Base-by-base conservation (phyloP, 2,113 vertebrate species). In the Rhabdornis inornatus region DNA sequence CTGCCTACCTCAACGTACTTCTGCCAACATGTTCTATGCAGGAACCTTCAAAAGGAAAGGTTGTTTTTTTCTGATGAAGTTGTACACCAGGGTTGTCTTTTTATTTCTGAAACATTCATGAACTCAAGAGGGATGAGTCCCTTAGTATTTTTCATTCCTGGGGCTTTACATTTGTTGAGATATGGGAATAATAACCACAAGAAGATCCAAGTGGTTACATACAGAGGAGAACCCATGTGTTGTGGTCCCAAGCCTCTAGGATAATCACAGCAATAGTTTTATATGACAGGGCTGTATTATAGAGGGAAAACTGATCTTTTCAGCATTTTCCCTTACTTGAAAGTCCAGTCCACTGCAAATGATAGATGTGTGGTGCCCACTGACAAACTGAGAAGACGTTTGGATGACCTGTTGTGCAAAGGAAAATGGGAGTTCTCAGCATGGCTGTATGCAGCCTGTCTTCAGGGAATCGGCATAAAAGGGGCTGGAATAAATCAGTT, bases 341-440 rank as follows among this genome's bases (percentile, higher is more conserved):
- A 23, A 85, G 68, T 60, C 68, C 35, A 90, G 60, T 45, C 61
- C 12, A 8, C 63, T 55, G 56, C 52, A 71, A 83, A 30, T 55
- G 83, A 89, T 87, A 74, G 61, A 40, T 7, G 16, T 6, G 2
- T 4, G 6, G 57, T 87, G 50, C 85, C 65, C 68, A 68, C 57
- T 91, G 92, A 63, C 90, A 95, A 92, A 72, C 65, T 22, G 40
- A 74, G 83, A 87, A 77, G 77, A 63, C 93, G 77, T 83, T 95
- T 80, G 39, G 83, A 30, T 86, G 93, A 84, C 84, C 78, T 25
- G 72, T 85, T 95, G 72, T 59, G 87, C 44, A 31, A 87, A 77
- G 89, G 53, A 69, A 89, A 80, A 63, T 8, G 21, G 61, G 74
- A 83, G 49, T 24, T 42, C 72, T 92, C 8, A 6, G 83, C 71